These are phyloP conservation scores for Mus musculus DNA, from an alignment of 2,113 vertebrate genomes.

Conservation along the genomic window GRCm39 chr1:125805001-125805500, in stretches of 20 bases:
- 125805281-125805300: not conserved
- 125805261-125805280: not conserved
- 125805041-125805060: no score
- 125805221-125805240: not conserved
- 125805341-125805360: not conserved
- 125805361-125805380: not conserved
- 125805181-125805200: not conserved
- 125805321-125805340: not conserved
- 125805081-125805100: not conserved
- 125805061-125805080: not conserved
- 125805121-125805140: not conserved
- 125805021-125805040: not conserved
- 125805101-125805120: not conserved
- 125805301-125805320: not conserved
- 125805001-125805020: not conserved
- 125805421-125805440: not conserved
- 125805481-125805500: not conserved
- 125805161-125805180: not conserved
- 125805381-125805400: not conserved
- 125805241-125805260: not conserved
- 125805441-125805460: not conserved
- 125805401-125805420: not conserved
- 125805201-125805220: not conserved
- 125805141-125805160: not conserved
- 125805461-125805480: not conserved